These are phyloP conservation scores for Drosophila busckii DNA, from an alignment of 1,140 invertebrate species.

Conservation along the genomic window DNA sequence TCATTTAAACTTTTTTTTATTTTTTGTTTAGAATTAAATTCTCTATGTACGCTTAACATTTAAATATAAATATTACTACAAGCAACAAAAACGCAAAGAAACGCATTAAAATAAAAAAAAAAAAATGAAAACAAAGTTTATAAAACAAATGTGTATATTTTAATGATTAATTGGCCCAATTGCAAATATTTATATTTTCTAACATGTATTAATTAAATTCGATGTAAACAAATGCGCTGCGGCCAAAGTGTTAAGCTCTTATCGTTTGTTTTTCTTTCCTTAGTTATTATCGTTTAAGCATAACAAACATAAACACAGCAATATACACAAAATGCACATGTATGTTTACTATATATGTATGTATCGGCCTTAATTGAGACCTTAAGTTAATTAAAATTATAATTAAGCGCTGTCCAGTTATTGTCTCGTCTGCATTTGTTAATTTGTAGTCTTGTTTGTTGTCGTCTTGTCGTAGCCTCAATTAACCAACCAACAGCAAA, in stretches of 20 bases:
- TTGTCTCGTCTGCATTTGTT: slow-evolving; percentile 22
- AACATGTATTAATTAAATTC: slow-evolving; percentile 8
- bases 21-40: too few species aligned
- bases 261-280: background rate
- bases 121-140: too few species aligned
- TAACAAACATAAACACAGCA: slow-evolving; percentile 7
- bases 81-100: too few species aligned
- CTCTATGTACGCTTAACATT: too few species aligned
- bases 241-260: slow-evolving; percentile 2
- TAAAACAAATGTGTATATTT: too few species aligned
- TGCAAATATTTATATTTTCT: background rate
- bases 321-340: slow-evolving; percentile 16
- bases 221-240: background rate
- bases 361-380: too few species aligned
- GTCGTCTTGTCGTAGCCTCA: slow-evolving; percentile 36
- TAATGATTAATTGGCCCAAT: too few species aligned
- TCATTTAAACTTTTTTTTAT: too few species aligned
- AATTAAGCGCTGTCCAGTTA: slow-evolving; percentile 9
- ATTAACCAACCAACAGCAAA: too few species aligned
- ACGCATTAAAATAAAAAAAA: too few species aligned
- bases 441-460: slow-evolving; percentile 40
- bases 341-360: slow-evolving; percentile 13
- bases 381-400: slow-evolving; percentile 20
- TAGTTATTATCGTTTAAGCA: slow-evolving; percentile 6
- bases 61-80: too few species aligned